Percentiles rank a stretch among this genome's conserved stretches.
Conservation (phyloP, 2,113 vertebrate species). For the Jacana jacana region DNA sequence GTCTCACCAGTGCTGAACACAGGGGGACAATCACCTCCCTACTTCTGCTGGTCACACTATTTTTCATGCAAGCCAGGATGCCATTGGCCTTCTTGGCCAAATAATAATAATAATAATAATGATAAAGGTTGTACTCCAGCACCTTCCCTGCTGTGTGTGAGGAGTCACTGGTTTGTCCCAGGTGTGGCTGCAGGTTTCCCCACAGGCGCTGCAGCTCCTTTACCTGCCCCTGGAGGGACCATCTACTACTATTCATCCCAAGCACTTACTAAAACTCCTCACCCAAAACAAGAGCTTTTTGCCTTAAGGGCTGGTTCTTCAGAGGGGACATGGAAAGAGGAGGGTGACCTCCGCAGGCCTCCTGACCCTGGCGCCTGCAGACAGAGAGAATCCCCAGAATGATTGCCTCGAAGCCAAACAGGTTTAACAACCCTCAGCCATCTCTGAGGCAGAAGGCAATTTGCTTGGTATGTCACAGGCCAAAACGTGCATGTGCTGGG, state of each 20-base stretch:
- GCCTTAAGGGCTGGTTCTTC: neutral
- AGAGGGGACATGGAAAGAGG: neutral
- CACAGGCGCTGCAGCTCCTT: neutral
- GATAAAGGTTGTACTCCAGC: neutral
- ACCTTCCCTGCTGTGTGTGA: neutral
- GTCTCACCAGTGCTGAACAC: too few species aligned
- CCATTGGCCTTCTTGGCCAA: too few species aligned
- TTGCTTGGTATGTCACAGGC: slow-evolving; percentile 27
- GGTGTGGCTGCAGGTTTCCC: neutral
- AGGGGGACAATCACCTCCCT: too few species aligned
- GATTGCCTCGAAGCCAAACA: slow-evolving; percentile 63
- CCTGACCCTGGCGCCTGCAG: neutral
- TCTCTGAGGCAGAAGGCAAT: slow-evolving; percentile 36
- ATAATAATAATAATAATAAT: too few species aligned
- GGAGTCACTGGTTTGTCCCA: neutral
- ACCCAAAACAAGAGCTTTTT: neutral
- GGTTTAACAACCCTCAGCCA: slow-evolving; percentile 49
- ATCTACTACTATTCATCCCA: neutral
- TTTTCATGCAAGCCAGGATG: too few species aligned
- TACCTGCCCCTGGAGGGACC: neutral
- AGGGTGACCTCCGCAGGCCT: neutral
- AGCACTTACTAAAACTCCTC: neutral
- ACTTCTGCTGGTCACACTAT: too few species aligned
- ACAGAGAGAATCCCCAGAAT: slow-evolving; percentile 58
- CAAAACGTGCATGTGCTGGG: neutral